Evolutionary conservation across 2,797 vertebrate species (phyloP), one percentile per base, ranked within the genome.

Genomic region (Dryobates pubescens): DNA sequence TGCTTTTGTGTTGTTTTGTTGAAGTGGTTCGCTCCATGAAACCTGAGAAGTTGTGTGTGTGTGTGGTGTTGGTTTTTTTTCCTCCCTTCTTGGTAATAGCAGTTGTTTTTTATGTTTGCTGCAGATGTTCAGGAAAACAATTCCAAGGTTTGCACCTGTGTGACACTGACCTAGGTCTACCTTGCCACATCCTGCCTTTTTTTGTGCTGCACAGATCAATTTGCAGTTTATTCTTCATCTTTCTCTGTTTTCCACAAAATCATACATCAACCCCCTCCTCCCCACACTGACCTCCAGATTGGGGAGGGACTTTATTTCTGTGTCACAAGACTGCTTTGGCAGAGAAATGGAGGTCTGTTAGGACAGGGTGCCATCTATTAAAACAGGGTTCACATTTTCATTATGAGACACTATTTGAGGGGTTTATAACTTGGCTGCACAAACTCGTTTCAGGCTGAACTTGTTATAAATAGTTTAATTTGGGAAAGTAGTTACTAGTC

Each of bases 111-210:
- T 88, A 71, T 92, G 81, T 91, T 94, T 76, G 73, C 90, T 82
- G 88, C 96, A 97, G 96, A 97, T 97, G 95, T 97, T 97, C 96
- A 96, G 97, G 97, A 97, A 96, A 95, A 62, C 53, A 71, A 93
- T 93, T 93, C 89, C 74, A 93, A 61, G 12, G 12, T 84, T 90
- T 88, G 91, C 96, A 97, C 95, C 93, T 95, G 89, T 72, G 93
- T 76, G 84, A 89, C 62, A 58, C 81, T 93, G 95, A 96, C 96
- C 95, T 79, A 63, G 82, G 90, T 83, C 89, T 91, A 86, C 93
- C 80, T 95, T 91, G 80, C 82, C 83, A 82, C 86, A 74, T 91
- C 93, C 93, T 68, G 32, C 76, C 87, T 93, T 93, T 82, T 72
- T 83, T 83, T 87, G 62, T 86, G 53, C 82, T 75, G 70, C 57